phyloP scores from a whole-genome alignment of 2,797 vertebrate species.

The Hipposideros larvatus region DNA sequence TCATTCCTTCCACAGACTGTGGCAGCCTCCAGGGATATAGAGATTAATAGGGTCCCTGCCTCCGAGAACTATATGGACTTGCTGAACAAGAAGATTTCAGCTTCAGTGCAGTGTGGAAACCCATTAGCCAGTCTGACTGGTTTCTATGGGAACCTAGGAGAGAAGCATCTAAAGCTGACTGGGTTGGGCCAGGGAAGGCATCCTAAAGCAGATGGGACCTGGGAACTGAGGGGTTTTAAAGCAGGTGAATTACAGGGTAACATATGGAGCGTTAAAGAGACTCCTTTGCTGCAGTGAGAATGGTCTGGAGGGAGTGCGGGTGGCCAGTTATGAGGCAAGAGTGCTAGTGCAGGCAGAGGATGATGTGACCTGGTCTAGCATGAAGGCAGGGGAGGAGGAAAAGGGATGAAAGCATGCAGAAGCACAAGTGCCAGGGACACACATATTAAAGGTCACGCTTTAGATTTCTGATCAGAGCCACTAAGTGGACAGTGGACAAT shows the following conservation, averaged over 20 bases:
- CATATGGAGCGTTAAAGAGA: background rate
- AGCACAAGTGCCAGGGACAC: background rate
- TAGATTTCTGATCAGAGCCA: background rate
- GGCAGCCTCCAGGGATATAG: background rate
- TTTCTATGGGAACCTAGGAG: background rate
- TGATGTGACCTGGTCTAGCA: background rate
- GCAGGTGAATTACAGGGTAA: background rate
- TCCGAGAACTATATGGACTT: background rate
- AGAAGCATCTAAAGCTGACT: background rate
- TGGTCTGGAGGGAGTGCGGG: background rate
- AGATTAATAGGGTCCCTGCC: background rate
- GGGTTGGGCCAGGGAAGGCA: background rate
- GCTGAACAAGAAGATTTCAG: background rate
- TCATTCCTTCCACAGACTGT: background rate
- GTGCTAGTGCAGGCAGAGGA: background rate
- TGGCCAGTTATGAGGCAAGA: background rate
- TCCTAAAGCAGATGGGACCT: background rate
- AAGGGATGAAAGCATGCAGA: background rate
- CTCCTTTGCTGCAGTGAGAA: background rate
- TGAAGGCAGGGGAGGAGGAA: background rate
- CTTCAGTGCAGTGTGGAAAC: background rate
- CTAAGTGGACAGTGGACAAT: background rate
- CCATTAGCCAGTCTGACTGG: background rate
- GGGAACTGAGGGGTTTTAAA: background rate
- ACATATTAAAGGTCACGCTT: background rate